These are phyloP conservation scores for Ramazzottius varieornatus DNA, from an alignment of 2,888 invertebrate genomes.

Conservation along the genomic window DNA sequence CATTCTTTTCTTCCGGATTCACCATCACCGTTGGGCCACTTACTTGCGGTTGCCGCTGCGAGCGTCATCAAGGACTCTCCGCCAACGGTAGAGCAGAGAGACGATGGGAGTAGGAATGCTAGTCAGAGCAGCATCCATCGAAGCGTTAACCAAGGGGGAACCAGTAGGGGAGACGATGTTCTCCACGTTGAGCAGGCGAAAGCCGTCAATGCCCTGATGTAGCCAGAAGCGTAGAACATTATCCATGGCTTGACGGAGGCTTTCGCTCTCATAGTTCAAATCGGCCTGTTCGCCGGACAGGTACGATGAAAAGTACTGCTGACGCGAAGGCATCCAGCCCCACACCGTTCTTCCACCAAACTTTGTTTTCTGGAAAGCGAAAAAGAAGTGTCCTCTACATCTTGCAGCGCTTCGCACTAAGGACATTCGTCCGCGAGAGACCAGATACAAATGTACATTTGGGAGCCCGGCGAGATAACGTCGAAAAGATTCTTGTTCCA, in stretches of 20 bases:
- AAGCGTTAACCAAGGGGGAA: background rate
- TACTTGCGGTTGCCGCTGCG: background rate
- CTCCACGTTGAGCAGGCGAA: background rate
- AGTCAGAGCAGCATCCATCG: background rate
- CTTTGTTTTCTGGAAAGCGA: background rate
- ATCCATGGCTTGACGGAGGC: background rate
- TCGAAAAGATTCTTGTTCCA: too few species aligned
- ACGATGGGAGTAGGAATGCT: background rate
- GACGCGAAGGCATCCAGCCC: background rate
- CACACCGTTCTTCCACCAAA: background rate
- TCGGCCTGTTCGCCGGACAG: background rate
- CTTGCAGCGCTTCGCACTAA: too few species aligned
- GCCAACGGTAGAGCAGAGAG: background rate
- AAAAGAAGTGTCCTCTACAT: too few species aligned
- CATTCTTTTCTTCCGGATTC: too few species aligned
- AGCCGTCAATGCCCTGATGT: background rate
- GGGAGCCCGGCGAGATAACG: too few species aligned
- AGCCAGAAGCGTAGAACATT: background rate
- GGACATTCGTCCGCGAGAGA: too few species aligned
- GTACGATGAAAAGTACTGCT: background rate
- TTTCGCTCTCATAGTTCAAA: background rate
- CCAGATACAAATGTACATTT: too few species aligned
- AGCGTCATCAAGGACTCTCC: background rate
- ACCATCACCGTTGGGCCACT: background rate
- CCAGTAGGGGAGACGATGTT: background rate